These are phyloP conservation scores for Otolemur crassicaudatus DNA, from an alignment of 2,797 vertebrate genomes.

Conservation along the genomic window DNA sequence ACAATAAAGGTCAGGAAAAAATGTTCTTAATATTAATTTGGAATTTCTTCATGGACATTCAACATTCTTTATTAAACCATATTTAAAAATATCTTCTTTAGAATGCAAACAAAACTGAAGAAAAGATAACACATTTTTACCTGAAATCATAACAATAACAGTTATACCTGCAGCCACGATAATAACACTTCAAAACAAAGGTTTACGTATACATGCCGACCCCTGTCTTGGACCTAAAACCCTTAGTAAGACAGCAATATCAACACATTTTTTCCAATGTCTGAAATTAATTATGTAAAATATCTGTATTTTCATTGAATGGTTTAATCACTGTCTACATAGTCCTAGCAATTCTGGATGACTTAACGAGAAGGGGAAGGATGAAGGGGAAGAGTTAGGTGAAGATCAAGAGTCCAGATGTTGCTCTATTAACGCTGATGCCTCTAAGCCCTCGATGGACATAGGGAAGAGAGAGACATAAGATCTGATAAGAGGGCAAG, in stretches of 20 bases:
- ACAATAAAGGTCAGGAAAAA: not conserved
- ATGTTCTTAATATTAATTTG: not conserved
- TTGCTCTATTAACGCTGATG: not conserved
- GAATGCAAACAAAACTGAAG: not conserved
- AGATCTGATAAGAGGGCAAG: not conserved
- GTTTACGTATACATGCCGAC: not conserved
- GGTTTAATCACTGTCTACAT: not conserved
- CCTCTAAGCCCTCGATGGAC: not conserved
- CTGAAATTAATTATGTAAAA: not conserved
- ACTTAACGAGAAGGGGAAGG: not conserved
- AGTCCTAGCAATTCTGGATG: not conserved
- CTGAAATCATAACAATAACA: not conserved
- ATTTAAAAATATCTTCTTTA: not conserved
- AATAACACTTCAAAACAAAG: not conserved
- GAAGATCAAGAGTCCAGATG: not conserved
- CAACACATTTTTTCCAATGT: not conserved
- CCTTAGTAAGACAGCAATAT: not conserved
- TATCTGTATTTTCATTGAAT: not conserved
- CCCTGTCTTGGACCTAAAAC: not conserved
- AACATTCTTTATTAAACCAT: conserved; percentile 6
- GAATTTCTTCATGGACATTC: not conserved
- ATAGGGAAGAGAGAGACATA: not conserved
- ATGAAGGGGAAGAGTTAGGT: not conserved
- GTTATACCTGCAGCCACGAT: not conserved
- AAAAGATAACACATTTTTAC: not conserved